phyloP scores from a whole-genome alignment of 35 echinoderm and acorn worm species.

The Lytechinus pictus region DNA sequence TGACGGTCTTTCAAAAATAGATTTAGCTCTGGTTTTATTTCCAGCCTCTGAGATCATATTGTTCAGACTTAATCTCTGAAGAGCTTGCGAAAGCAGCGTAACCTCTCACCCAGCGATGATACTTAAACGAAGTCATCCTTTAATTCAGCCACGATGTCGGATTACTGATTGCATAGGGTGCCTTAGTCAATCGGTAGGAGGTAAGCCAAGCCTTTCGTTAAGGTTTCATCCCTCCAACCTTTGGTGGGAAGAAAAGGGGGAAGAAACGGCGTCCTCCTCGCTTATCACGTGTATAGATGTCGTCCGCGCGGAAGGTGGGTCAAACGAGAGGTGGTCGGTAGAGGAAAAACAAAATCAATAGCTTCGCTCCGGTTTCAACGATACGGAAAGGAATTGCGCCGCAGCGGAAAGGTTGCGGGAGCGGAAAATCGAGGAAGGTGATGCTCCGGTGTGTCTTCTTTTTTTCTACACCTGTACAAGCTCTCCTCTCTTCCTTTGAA shows the following conservation, averaged over 20 bases:
- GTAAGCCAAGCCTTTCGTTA: conserved; percentile 6
- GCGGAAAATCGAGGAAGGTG: neutral
- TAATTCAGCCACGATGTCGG: neutral
- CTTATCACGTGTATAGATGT: neutral
- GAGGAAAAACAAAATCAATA: neutral
- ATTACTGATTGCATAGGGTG: neutral
- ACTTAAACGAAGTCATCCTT: neutral
- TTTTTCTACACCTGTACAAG: neutral
- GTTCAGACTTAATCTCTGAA: neutral
- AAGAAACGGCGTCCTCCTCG: neutral
- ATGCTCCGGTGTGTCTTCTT: neutral
- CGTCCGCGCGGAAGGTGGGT: neutral
- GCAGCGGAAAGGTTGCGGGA: neutral
- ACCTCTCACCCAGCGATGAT: neutral
- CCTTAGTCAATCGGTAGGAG: neutral
- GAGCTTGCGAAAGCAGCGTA: neutral
- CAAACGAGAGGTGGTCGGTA: neutral
- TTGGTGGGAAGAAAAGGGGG: neutral
- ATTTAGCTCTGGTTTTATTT: neutral
- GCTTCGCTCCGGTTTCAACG: neutral
- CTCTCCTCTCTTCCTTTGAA: neutral
- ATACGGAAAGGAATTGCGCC: neutral
- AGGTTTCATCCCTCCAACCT: neutral
- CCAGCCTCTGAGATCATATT: neutral
- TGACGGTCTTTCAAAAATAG: neutral